Conservation (phyloP, 2,888 invertebrate species). For the Orgyia antiqua region DNA sequence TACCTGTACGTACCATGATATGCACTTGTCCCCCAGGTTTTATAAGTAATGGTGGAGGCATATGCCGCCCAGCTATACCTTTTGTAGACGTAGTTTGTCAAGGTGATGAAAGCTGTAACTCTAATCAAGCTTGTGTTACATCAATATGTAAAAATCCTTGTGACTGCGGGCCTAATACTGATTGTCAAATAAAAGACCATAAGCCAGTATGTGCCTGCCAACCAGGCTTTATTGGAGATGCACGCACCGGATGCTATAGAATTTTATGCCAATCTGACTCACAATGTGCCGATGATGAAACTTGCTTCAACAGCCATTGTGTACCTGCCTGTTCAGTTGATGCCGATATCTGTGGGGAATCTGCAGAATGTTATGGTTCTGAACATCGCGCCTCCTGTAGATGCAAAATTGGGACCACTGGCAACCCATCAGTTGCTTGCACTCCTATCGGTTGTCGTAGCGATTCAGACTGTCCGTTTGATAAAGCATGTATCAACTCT, state of each 20-base stretch:
- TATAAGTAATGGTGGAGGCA: conserved; percentile 90
- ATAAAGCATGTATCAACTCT: conserved; percentile 88
- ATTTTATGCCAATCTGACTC: conserved; percentile 85
- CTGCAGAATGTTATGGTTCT: conserved; percentile 87
- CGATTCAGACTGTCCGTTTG: conserved; percentile 88
- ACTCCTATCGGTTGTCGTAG: conserved; percentile 88
- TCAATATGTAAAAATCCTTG: conserved; percentile 91
- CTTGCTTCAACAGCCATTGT: conserved; percentile 90
- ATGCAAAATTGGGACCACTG: conserved; percentile 88
- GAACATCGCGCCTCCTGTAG: conserved; percentile 91
- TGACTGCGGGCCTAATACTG: conserved; percentile 89
- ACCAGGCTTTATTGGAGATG: conserved; percentile 90
- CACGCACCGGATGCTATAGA: conserved; percentile 87
- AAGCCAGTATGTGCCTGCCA: conserved; percentile 92
- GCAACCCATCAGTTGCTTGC: conserved; percentile 89
- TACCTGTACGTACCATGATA: conserved; percentile 92
- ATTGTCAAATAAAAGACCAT: conserved; percentile 90
- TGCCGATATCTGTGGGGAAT: conserved; percentile 84
- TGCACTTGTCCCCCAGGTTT: conserved; percentile 94
- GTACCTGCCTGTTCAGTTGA: conserved; percentile 87
- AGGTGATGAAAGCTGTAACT: conserved; percentile 86
- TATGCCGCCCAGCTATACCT: conserved; percentile 85
- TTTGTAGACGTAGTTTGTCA: conserved; percentile 82
- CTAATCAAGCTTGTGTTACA: conserved; percentile 87
- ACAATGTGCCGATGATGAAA: conserved; percentile 89